Evolutionary conservation across 2,888 invertebrate species (phyloP).

Genomic region (Sarcophaga caerulescens): DNA sequence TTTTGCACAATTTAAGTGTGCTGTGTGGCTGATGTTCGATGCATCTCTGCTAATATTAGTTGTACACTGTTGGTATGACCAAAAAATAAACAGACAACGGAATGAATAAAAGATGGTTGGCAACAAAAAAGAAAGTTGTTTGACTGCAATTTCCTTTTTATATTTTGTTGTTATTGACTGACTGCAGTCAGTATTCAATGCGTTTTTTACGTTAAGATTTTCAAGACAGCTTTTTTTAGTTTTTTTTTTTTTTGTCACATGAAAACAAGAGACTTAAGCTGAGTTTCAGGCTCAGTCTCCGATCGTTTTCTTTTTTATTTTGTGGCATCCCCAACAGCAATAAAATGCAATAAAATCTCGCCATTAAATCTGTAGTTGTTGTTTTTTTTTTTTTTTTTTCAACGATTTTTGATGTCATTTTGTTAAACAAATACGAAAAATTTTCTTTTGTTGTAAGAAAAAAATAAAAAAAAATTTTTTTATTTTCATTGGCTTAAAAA

Average conservation of each 20-base stretch:
- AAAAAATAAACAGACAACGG: conserved; percentile 4
- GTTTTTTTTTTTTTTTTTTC: not conserved
- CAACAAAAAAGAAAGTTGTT: conserved; percentile 66
- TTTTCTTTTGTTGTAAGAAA: conserved; percentile 18
- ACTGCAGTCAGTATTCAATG: conserved; percentile 22
- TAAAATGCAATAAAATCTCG: conserved; percentile 30
- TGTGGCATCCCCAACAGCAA: not conserved
- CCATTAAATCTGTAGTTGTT: not conserved
- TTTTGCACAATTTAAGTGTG: conserved; percentile 30
- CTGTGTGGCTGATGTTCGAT: not conserved
- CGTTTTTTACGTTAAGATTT: conserved; percentile 26
- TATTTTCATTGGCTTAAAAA: not conserved
- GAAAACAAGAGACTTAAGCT: not conserved
- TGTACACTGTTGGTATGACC: conserved; percentile 38
- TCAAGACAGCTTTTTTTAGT: not conserved
- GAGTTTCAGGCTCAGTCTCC: conserved; percentile 26
- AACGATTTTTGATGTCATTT: conserved; percentile 40
- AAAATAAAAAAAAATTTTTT: not conserved
- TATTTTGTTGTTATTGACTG: conserved; percentile 7
- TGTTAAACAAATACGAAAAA: conserved; percentile 33
- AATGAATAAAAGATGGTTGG: conserved; percentile 33
- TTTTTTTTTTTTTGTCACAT: conserved; percentile 12
- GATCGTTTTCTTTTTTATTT: not conserved
- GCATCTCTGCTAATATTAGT: not conserved
- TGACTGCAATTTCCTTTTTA: conserved; percentile 68